Base-by-base conservation (phyloP, 2,888 invertebrate species). In the Notodonta dromedarius region DNA sequence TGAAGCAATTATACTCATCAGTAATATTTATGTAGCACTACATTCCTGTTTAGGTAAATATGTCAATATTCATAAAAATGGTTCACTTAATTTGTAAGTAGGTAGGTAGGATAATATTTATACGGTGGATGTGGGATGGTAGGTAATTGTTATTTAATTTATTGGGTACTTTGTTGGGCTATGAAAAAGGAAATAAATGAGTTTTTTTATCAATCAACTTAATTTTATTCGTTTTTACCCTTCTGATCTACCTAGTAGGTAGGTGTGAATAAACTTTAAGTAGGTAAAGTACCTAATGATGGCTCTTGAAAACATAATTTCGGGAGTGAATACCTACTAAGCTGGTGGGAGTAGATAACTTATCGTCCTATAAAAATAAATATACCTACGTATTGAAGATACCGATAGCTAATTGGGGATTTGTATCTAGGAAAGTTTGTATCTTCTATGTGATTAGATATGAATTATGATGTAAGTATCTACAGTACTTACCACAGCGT, bases 181-280 rank as follows among this genome's bases (percentile, higher is more conserved):
- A 73, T 70, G 63, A 62, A 40, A 35, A n/a, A 67, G 39, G 16
- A 65, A 69, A 65, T 67, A 65, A 57, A 74, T 62, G 59, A 16
- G 24, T 1, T 57, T 61, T 63, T 62, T 57, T 58, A 51, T 54
- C 61, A 42, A 52, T 52, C 5, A n/a, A 13, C 46, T 35, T 5
- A 35, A 1, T 35, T 35, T 35, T 35, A 35, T 35, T 35, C 5
- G 7, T 35, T 7, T 35, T 35, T 35, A 35, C 35, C 35, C 35
- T 35, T 5, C 35, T 7, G 35, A 35, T 5, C 35, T 5, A 7
- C 35, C 6, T 35, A 35, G 35, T 35, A 35, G 35, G 4, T 35
- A 35, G 35, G 35, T 4, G 35, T 35, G 7, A 35, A 35, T 35
- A 35, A 35, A 35, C 0, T 35, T 5, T 4, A 35, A 35, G 35